Base-by-base conservation (phyloP, 2,888 invertebrate species). In the Girardia tigrina region DNA sequence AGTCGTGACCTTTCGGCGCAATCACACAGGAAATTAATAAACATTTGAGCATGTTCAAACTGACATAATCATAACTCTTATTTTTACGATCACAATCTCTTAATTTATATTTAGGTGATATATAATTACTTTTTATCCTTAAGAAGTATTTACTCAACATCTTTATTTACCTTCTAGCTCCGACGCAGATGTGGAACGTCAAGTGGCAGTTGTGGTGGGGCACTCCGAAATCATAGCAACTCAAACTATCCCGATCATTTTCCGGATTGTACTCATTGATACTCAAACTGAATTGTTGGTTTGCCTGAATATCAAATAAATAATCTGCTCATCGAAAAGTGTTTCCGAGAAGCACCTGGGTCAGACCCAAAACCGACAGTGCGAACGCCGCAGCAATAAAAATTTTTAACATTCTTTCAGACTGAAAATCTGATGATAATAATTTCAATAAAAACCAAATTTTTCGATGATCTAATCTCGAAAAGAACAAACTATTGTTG, bases 131-230 rank as follows among this genome's bases (percentile, higher is more conserved):
- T n/a, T n/a, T n/a, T n/a, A n/a, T n/a, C n/a, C n/a, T n/a, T n/a
- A n/a, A 36, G 16, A 36, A 36, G 16, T 36, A 36, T 36, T 56
- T 20, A 56, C n/a, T 56, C n/a, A 56, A 56, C 23, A 56, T 20
- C n/a, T 56, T 56, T 6, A 56, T 56, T 56, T 56, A 56, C 56
- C n/a, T n/a, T 20, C 6, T 56, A 4, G 56, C n/a, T n/a, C 56
- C 56, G 56, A 56, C 8, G 23, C 56, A 56, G 56, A 56, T 56
- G n/a, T 56, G 56, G 23, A 56, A 56, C n/a, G n/a, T 56, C 56
- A 56, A n/a, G 2, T 4, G 2, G n/a, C 56, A 56, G 23, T n/a
- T 56, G 6, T n/a, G 56, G 23, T n/a, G 6, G 8, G 56, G 2
- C n/a, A 56, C 23, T 16, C 56, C 56, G n/a, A 56, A 56, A 56